These are phyloP conservation scores for Romanogobio albipinnatus DNA, from an alignment of 2,113 vertebrate species.

Conservation along the genomic window DNA sequence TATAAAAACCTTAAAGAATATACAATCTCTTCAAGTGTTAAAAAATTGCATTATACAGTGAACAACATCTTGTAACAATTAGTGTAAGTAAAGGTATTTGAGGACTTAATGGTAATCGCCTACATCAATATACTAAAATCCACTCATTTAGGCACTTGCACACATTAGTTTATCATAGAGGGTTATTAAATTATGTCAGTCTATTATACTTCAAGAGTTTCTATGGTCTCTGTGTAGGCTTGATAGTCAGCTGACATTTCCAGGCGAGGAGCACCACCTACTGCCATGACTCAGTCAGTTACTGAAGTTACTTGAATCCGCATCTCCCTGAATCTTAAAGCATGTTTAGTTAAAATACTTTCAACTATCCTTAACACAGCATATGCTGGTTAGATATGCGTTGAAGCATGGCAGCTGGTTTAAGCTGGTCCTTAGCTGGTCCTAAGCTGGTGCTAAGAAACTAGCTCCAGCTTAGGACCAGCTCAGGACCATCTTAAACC, in stretches of 20 bases:
- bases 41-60: background rate
- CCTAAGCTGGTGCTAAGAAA: no score
- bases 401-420: no score
- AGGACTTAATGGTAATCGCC: background rate
- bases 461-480: no score
- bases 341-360: background rate
- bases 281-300: conserved; percentile 32
- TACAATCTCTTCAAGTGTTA: background rate
- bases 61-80: background rate
- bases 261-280: conserved; percentile 61
- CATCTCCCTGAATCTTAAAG: background rate
- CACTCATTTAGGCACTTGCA: background rate
- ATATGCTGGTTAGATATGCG: no score
- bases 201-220: background rate
- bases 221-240: background rate
- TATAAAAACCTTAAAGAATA: background rate
- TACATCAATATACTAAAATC: background rate
- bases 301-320: background rate
- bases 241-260: background rate
- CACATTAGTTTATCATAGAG: background rate
- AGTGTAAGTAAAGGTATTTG: background rate
- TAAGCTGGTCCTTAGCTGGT: no score
- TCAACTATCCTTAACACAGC: no score
- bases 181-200: background rate
- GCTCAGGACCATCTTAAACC: no score